Percentiles rank a stretch among this genome's conserved stretches.
Conservation (phyloP, 1,140 invertebrate genomes). For the Drosophila ficusphila region DNA sequence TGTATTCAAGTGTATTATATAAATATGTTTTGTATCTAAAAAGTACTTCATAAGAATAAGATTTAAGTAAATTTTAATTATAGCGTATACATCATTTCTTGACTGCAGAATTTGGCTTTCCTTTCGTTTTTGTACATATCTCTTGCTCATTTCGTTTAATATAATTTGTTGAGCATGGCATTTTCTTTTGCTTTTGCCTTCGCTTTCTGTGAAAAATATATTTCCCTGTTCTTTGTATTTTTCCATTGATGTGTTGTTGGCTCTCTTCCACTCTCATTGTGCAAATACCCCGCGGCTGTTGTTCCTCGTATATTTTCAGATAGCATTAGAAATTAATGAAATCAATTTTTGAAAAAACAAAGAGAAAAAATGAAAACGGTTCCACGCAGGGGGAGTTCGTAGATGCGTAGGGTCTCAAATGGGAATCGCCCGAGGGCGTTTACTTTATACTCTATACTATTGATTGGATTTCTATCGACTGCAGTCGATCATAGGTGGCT, state of each 20-base stretch:
- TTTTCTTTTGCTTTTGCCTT: conserved; percentile 13
- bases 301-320: conserved; percentile 64
- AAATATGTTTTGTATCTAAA: too few species aligned
- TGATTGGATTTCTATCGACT: conserved; percentile 33
- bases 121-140: conserved; percentile 26
- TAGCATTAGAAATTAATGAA: conserved; percentile 81
- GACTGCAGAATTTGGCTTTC: conserved; percentile 2
- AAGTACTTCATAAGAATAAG: too few species aligned
- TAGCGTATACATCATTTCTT: background rate
- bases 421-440: conserved; percentile 53
- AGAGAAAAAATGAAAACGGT: conserved; percentile 17
- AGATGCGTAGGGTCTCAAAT: conserved; percentile 44
- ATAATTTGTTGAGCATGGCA: conserved; percentile 42
- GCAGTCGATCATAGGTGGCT: conserved; percentile 26
- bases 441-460: conserved; percentile 41
- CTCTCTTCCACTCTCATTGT: conserved; percentile 15
- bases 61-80: background rate
- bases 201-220: conserved; percentile 37
- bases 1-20: too few species aligned
- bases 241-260: conserved; percentile 52
- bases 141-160: conserved; percentile 37
- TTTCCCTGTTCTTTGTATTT: conserved; percentile 26
- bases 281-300: conserved; percentile 56
- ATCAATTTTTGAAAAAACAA: conserved; percentile 65
- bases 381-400: background rate